Evolutionary conservation across 2,113 vertebrate genomes (phyloP).

Genomic region (Noctilio leporinus): DNA sequence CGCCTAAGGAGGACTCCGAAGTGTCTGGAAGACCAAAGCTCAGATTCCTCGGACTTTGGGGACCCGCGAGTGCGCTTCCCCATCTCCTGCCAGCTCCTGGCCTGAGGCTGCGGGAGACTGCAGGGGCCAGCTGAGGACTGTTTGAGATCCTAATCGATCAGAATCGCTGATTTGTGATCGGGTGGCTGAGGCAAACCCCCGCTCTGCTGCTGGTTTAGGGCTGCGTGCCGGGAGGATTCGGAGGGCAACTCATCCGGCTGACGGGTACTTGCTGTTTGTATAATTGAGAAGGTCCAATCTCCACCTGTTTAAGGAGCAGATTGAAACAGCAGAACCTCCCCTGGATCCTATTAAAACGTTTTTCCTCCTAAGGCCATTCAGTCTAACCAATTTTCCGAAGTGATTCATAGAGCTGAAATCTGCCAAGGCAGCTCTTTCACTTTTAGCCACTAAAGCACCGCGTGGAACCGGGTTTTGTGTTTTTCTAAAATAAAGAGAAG

Average conservation of each 20-base stretch:
- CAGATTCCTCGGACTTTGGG: neutral
- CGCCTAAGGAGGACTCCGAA: conserved; percentile 39
- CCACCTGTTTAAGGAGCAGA: conserved; percentile 92
- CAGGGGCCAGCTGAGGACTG: neutral
- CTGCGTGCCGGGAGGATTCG: conserved; percentile 51
- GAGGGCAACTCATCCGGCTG: conserved; percentile 76
- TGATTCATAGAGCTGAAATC: conserved; percentile 88
- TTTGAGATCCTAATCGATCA: conserved; percentile 55
- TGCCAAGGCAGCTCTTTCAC: conserved; percentile 88
- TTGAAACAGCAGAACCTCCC: conserved; percentile 83
- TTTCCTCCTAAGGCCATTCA: conserved; percentile 89
- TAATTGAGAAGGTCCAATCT: conserved; percentile 85
- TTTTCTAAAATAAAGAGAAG: conserved; percentile 90
- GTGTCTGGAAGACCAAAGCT: conserved; percentile 1
- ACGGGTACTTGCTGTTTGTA: conserved; percentile 84
- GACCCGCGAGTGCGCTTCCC: neutral
- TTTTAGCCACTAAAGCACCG: conserved; percentile 93
- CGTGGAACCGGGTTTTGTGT: conserved; percentile 96
- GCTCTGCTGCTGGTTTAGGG: conserved; percentile 30
- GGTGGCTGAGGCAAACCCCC: conserved; percentile 38
- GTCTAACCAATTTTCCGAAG: conserved; percentile 88
- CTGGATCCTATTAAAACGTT: conserved; percentile 89
- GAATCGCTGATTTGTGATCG: conserved; percentile 41
- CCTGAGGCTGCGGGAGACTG: neutral
- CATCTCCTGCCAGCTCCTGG: neutral